Percentiles rank a stretch among this genome's conserved stretches.
phyloP scores from a whole-genome alignment of 1,140 invertebrate genomes.

The Triops longicaudatus region DNA sequence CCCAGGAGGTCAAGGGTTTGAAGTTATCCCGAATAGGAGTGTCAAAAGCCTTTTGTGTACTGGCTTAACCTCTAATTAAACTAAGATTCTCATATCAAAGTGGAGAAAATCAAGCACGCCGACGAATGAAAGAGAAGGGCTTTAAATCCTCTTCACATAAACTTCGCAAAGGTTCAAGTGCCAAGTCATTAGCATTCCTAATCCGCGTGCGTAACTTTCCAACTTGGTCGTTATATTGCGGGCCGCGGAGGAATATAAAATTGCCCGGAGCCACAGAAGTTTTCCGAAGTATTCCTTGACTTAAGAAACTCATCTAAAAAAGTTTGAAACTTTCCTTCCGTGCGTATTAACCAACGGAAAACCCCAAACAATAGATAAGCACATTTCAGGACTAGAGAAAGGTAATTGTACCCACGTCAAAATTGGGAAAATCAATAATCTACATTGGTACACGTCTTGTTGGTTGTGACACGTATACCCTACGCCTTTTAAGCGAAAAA shows the following conservation, averaged over 20 bases:
- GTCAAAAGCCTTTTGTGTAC: not conserved
- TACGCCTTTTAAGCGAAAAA: not conserved
- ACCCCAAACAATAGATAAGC: too few relatives aligned
- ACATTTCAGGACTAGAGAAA: not conserved
- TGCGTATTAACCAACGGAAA: too few relatives aligned
- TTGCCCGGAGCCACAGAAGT: not conserved
- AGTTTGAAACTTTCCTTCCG: too few relatives aligned
- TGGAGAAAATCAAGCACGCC: not conserved
- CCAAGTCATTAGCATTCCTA: conserved; percentile 10
- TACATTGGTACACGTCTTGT: not conserved
- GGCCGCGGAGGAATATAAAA: not conserved
- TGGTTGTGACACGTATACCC: not conserved
- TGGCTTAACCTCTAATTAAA: not conserved
- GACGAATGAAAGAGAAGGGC: not conserved
- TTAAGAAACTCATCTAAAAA: too few relatives aligned
- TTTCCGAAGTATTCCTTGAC: too few relatives aligned
- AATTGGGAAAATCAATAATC: not conserved
- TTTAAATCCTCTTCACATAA: not conserved
- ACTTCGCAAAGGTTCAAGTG: not conserved
- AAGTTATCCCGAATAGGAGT: not conserved
- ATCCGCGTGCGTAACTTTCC: not conserved
- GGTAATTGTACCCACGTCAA: not conserved
- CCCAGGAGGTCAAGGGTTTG: not conserved
- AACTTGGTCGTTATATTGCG: not conserved
- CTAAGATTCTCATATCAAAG: not conserved